Evolutionary conservation across 2,888 invertebrate species (phyloP).

Genomic region (Apamea epomidion): DNA sequence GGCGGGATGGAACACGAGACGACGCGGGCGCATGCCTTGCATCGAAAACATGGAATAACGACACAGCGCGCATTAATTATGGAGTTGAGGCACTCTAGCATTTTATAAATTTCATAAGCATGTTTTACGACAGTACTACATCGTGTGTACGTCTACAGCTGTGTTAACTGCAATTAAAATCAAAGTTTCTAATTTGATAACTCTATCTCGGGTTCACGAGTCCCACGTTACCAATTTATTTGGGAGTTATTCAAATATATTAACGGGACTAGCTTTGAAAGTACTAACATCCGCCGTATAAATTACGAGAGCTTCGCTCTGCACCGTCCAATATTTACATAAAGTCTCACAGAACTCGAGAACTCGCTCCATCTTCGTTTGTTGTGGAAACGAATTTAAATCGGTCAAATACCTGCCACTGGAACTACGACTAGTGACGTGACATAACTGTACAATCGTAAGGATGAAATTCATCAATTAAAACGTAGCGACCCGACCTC

Average conservation of each 20-base stretch:
- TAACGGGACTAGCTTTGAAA: slow-evolving; percentile 54
- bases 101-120: not conserved
- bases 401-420: slow-evolving; percentile 71
- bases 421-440: slow-evolving; percentile 65
- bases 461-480: slow-evolving; percentile 55
- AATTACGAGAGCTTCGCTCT: slow-evolving; percentile 45
- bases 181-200: slow-evolving; percentile 7
- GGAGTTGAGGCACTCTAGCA: slow-evolving; percentile 18
- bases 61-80: slow-evolving; percentile 69
- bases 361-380: slow-evolving; percentile 40
- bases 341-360: slow-evolving; percentile 52
- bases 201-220: slow-evolving; percentile 3
- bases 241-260: slow-evolving; percentile 48
- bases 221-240: slow-evolving; percentile 39
- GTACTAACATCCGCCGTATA: slow-evolving; percentile 52
- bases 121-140: not conserved
- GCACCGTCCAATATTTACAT: slow-evolving; percentile 51
- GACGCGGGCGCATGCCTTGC: slow-evolving; percentile 66
- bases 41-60: slow-evolving; percentile 65
- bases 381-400: slow-evolving; percentile 64
- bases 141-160: not conserved
- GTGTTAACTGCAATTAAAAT: not conserved
- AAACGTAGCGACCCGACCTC: slow-evolving; percentile 41
- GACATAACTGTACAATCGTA: slow-evolving; percentile 63
- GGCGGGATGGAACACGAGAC: slow-evolving; percentile 36